Evolutionary conservation across 1,140 invertebrate genomes (phyloP).

Genomic region (Archegozetes longisetosus): DNA sequence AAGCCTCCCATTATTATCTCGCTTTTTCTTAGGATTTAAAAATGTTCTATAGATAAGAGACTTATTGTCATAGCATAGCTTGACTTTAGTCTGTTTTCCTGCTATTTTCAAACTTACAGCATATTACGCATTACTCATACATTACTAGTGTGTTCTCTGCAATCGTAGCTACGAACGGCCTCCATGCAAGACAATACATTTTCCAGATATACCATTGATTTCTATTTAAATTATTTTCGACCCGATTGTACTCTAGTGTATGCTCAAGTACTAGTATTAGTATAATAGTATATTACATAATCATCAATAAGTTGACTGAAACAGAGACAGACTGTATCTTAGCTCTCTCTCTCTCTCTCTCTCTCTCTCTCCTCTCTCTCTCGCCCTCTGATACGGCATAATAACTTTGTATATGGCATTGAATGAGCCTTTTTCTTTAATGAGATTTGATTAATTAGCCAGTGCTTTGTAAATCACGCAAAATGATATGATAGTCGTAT

Average conservation of each 20-base stretch:
- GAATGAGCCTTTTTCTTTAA: slow-evolving; percentile 16
- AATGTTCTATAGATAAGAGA: neutral
- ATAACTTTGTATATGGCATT: too few relatives aligned
- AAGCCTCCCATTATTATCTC: neutral
- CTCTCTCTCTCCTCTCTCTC: too few relatives aligned
- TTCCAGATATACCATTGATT: neutral
- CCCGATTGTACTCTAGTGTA: neutral
- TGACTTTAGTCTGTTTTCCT: neutral
- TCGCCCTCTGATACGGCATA: too few relatives aligned
- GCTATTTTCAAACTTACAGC: neutral
- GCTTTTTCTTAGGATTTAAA: neutral
- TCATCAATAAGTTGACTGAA: too few relatives aligned
- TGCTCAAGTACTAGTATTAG: too few relatives aligned
- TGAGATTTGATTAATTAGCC: slow-evolving; percentile 18
- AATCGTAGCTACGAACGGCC: neutral
- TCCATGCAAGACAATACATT: neutral
- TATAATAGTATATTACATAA: too few relatives aligned
- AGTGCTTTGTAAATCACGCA: neutral
- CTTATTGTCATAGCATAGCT: neutral
- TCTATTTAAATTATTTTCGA: neutral
- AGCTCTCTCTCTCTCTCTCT: too few relatives aligned
- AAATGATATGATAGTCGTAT: neutral
- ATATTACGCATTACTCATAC: neutral
- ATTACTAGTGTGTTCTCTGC: neutral
- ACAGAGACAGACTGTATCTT: too few relatives aligned